These are phyloP conservation scores for Criorhina ranunculi DNA, from an alignment of 2,888 invertebrate species.

Conservation along the genomic window DNA sequence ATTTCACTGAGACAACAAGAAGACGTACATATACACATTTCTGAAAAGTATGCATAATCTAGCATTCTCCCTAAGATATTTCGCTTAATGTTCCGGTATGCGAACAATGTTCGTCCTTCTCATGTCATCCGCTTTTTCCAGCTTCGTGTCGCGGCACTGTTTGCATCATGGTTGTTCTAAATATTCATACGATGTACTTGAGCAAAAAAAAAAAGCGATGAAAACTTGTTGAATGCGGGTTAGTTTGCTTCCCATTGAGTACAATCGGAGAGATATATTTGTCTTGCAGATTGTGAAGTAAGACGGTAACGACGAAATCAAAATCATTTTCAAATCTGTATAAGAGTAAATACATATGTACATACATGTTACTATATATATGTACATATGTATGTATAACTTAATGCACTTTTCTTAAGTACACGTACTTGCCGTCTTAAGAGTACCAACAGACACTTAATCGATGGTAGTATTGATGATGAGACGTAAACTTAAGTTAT, in stretches of 20 bases:
- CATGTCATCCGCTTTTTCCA: conserved; percentile 67
- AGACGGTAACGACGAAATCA: conserved; percentile 39
- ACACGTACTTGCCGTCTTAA: conserved; percentile 27
- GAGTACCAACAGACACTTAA: conserved; percentile 28
- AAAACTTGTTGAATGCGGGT: conserved; percentile 72
- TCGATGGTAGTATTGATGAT: conserved; percentile 37
- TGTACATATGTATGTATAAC: background rate
- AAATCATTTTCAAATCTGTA: conserved; percentile 52
- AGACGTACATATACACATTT: conserved; percentile 22
- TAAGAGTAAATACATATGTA: conserved; percentile 4
- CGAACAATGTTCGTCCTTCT: conserved; percentile 72
- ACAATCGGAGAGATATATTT: conserved; percentile 27
- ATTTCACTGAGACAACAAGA: conserved; percentile 51
- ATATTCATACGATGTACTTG: conserved; percentile 68
- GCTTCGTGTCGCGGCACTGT: conserved; percentile 54
- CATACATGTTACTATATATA: background rate
- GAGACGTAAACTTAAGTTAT: conserved; percentile 47
- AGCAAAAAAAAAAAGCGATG: conserved; percentile 57
- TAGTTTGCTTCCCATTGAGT: conserved; percentile 52
- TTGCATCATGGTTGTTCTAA: conserved; percentile 71
- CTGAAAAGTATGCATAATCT: conserved; percentile 42
- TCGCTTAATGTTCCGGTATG: conserved; percentile 72
- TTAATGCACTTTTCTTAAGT: conserved; percentile 34
- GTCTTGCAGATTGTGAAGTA: conserved; percentile 26
- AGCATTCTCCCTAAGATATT: conserved; percentile 59